A percentile compares a stretch with the other conserved stretches of the same genome.
phyloP scores from a whole-genome alignment of 2,113 vertebrate genomes.

The Campylomormyrus numenius region DNA sequence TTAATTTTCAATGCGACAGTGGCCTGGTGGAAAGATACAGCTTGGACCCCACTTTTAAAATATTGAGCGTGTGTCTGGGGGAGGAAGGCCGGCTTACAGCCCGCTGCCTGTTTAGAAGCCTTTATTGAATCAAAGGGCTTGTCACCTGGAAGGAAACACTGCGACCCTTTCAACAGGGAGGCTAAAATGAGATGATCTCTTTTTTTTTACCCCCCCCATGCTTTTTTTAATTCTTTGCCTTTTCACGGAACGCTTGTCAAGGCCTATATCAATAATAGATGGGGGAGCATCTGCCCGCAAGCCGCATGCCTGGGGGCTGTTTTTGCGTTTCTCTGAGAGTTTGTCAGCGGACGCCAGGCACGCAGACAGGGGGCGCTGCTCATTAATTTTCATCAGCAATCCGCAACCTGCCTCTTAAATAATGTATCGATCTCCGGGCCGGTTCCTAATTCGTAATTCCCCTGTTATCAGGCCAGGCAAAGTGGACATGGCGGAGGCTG shows the following conservation, averaged over 20 bases:
- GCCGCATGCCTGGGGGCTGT: slow-evolving; percentile 67
- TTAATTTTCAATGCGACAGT: slow-evolving; percentile 4
- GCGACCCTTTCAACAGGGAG: not conserved
- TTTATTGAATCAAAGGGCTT: slow-evolving; percentile 31
- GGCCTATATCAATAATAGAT: slow-evolving; percentile 71
- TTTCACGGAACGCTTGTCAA: slow-evolving; percentile 61
- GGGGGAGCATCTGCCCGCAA: slow-evolving; percentile 54
- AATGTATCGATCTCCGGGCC: slow-evolving; percentile 61
- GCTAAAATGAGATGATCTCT: slow-evolving; percentile 23
- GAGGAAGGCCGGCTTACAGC: not conserved
- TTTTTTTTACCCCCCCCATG: slow-evolving; percentile 20
- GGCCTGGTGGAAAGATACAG: not conserved
- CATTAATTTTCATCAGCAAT: slow-evolving; percentile 62
- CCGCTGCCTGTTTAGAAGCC: slow-evolving; percentile 12
- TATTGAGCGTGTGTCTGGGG: not conserved
- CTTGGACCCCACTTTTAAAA: slow-evolving; percentile 4
- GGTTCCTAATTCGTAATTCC: slow-evolving; percentile 49
- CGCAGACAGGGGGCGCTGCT: slow-evolving; percentile 30
- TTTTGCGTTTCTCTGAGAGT: slow-evolving; percentile 69
- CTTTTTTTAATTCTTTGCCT: slow-evolving; percentile 20
- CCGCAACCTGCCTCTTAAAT: slow-evolving; percentile 69
- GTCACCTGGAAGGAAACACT: slow-evolving; percentile 21
- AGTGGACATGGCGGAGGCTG: slow-evolving; percentile 36
- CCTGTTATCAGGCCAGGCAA: slow-evolving; percentile 34
- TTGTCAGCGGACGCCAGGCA: slow-evolving; percentile 58